These are phyloP conservation scores for Cichlasoma orientale DNA, from an alignment of 2,797 vertebrate species.

Conservation along the genomic window DNA sequence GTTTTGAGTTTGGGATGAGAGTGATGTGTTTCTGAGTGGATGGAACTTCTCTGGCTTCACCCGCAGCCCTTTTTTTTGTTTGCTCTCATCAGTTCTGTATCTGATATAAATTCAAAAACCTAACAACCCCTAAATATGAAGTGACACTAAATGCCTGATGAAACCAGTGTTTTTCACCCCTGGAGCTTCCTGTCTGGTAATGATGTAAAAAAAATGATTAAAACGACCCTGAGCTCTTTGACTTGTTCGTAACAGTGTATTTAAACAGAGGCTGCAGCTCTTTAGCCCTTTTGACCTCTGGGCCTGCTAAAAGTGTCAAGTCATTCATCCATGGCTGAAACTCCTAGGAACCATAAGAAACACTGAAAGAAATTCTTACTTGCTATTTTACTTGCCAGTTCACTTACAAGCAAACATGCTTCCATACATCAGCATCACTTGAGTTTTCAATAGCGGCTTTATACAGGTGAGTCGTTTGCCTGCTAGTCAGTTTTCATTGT, in stretches of 20 bases:
- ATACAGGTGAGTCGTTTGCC: neutral
- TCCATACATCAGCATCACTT: neutral
- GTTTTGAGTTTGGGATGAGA: no score
- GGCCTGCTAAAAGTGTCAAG: neutral
- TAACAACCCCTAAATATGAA: neutral
- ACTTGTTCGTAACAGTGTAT: neutral
- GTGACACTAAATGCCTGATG: neutral
- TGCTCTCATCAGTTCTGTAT: neutral
- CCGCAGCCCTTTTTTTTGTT: fast-evolving
- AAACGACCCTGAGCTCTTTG: slow-evolving; percentile 2
- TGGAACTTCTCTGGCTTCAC: neutral
- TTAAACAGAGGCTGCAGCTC: neutral
- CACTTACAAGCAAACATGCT: slow-evolving; percentile 11
- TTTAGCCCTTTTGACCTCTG: neutral
- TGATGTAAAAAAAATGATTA: neutral
- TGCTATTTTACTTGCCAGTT: neutral
- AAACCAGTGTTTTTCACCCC: neutral
- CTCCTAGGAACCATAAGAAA: neutral
- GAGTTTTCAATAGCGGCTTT: neutral
- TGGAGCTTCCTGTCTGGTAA: neutral
- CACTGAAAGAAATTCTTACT: neutral
- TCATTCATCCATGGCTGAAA: slow-evolving; percentile 25
- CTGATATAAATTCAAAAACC: neutral
- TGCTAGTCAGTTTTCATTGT: neutral
- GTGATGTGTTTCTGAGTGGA: no score